These are phyloP conservation scores for Sylvilagus bachmani DNA, from an alignment of 2,113 vertebrate species.

Conservation along the genomic window DNA sequence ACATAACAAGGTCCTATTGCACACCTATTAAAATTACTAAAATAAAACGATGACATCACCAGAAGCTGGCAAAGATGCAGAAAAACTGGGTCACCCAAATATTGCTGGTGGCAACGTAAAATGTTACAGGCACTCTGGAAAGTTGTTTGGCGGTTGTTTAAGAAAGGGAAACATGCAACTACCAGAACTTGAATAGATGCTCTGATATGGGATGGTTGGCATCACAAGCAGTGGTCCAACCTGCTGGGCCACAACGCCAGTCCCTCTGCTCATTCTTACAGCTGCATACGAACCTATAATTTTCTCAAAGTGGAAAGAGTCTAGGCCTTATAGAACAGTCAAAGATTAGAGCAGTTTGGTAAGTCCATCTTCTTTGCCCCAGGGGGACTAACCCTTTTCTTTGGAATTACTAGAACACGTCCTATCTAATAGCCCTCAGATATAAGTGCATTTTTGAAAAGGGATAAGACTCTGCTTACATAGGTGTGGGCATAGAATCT, in stretches of 20 bases:
- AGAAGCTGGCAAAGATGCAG: neutral
- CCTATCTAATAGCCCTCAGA: neutral
- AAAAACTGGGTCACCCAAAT: neutral
- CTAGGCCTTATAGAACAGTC: neutral
- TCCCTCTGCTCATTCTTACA: neutral
- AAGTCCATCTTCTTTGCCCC: neutral
- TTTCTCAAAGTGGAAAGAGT: neutral
- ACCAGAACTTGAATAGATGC: too few relatives aligned
- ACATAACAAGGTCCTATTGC: neutral
- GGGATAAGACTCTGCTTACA: too few relatives aligned
- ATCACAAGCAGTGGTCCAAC: too few relatives aligned
- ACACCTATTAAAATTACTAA: neutral
- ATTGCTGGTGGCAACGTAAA: neutral
- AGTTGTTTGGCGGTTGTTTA: neutral
- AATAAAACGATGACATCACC: neutral
- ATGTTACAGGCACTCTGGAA: neutral
- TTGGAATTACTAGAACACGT: neutral
- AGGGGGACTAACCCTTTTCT: neutral
- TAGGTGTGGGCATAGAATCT: too few relatives aligned
- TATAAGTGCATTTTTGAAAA: neutral
- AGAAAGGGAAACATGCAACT: neutral
- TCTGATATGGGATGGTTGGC: too few relatives aligned
- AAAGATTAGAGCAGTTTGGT: neutral
- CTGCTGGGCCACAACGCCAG: too few relatives aligned
- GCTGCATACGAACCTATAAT: neutral